phyloP scores from a whole-genome alignment of 1,140 invertebrate genomes.

The Zaprionus africanus region DNA sequence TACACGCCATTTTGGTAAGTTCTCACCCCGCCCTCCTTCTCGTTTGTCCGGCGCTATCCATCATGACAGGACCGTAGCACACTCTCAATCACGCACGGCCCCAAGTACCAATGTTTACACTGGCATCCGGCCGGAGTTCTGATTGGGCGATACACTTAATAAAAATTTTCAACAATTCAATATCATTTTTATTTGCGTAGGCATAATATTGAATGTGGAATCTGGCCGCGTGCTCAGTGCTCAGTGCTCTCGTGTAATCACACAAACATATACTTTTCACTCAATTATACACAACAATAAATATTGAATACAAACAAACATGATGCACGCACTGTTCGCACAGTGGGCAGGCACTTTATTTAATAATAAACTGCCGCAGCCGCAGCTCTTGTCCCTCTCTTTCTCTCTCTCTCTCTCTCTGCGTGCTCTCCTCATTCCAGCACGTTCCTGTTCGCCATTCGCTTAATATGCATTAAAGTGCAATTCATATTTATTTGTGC shows the following conservation, averaged over 20 bases:
- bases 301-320: constrained; percentile 77
- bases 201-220: constrained; percentile 75
- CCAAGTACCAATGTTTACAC: constrained; percentile 48
- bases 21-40: neutral
- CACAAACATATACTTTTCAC: constrained; percentile 80
- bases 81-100: constrained; percentile 16
- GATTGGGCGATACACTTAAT: constrained; percentile 69
- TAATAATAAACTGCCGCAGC: constrained; percentile 71
- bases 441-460: constrained; percentile 29
- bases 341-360: constrained; percentile 72
- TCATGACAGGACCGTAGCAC: neutral
- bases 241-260: constrained; percentile 52
- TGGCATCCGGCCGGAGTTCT: constrained; percentile 45
- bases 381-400: neutral
- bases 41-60: neutral
- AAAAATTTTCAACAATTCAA: constrained; percentile 77
- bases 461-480: constrained; percentile 82
- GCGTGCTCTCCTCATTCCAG: neutral
- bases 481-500: constrained; percentile 83
- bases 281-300: constrained; percentile 83
- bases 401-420: neutral
- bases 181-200: constrained; percentile 78
- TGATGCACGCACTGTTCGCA: constrained; percentile 54
- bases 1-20: constrained; percentile 2
- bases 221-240: constrained; percentile 29